phyloP scores from a whole-genome alignment of 1,140 invertebrate genomes.

The Aphelinus certus region DNA sequence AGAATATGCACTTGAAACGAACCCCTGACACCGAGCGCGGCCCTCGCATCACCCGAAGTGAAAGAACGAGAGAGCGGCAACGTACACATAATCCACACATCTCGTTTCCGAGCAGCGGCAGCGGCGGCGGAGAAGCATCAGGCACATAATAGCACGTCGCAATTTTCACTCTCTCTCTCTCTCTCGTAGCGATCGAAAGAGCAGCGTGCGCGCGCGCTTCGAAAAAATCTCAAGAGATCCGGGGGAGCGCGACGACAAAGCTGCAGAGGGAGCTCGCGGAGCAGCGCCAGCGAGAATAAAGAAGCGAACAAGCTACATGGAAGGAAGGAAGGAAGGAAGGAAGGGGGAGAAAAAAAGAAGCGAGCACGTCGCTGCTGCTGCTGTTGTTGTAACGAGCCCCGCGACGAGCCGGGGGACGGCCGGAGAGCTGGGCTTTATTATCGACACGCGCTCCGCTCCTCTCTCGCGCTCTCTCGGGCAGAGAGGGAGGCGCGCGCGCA shows the following conservation, averaged over 20 bases:
- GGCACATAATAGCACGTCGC: not conserved
- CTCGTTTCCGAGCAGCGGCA: too few species aligned
- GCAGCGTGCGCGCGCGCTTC: not conserved
- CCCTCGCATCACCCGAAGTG: too few species aligned
- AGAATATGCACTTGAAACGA: not conserved
- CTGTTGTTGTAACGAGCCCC: constrained; percentile 13
- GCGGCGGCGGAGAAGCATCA: too few species aligned
- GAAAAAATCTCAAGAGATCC: constrained; percentile 10
- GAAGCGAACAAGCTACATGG: too few species aligned
- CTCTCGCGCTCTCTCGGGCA: not conserved
- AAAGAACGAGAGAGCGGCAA: too few species aligned
- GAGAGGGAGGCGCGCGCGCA: constrained; percentile 43
- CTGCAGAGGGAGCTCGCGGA: too few species aligned
- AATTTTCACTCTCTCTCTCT: not conserved
- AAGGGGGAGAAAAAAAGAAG: not conserved
- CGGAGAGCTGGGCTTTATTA: constrained; percentile 25
- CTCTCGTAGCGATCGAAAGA: not conserved
- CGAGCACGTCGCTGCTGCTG: constrained; percentile 5
- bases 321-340: not conserved
- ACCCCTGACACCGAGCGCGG: too few species aligned
- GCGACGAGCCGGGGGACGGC: constrained; percentile 5
- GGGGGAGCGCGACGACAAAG: not conserved
- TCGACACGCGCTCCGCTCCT: constrained; percentile 32
- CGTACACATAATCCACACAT: too few species aligned
- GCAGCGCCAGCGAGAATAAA: not conserved